Evolutionary conservation across 1,140 invertebrate species (phyloP), one percentile per base, ranked within the genome.

Genomic region (Drosophila malerkotliana): DNA sequence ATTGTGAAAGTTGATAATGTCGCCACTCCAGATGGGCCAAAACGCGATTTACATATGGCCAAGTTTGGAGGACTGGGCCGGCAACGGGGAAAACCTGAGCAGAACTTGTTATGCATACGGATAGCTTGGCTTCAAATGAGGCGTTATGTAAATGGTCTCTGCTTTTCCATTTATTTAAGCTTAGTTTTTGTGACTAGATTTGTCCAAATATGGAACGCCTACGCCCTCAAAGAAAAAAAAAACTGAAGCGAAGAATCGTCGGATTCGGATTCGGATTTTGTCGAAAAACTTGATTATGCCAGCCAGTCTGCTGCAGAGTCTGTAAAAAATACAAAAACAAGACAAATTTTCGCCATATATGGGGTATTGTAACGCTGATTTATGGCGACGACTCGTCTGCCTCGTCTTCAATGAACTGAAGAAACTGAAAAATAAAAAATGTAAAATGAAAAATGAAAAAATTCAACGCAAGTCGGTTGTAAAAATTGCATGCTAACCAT

Each of bases 321-420:
- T 37, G 58, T 76, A 44, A 44, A 44, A 44, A 44, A 18, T 18
- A 44, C n/a, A 44, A 44, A 44, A 44, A 15, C n/a, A 7, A 44
- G 7, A 74, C 63, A 59, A 74, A 57, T 61, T 64, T 76, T 64
- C 47, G 72, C 49, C 41, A 75, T 47, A 64, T 74, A 66, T 21
- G 39, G 37, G 45, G 57, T 54, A 67, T 59, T 79, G 64, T 47
- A 49, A 32, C 61, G 26, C 48, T 67, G 63, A 67, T 64, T 60
- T 75, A 69, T 68, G 82, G 78, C 82, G 82, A 82, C 83, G 59
- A 44, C 56, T 51, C 60, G 82, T 87, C 82, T 87, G 78, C 47
- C 32, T 14, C 28, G 55, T 71, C 37, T 72, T 54, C 67, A 68
- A 47, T 30, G 37, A 60, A 32, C 34, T 10, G 15, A 30, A 55